These are phyloP conservation scores for Edolisoma coerulescens DNA, from an alignment of 2,113 vertebrate genomes.

Conservation along the genomic window DNA sequence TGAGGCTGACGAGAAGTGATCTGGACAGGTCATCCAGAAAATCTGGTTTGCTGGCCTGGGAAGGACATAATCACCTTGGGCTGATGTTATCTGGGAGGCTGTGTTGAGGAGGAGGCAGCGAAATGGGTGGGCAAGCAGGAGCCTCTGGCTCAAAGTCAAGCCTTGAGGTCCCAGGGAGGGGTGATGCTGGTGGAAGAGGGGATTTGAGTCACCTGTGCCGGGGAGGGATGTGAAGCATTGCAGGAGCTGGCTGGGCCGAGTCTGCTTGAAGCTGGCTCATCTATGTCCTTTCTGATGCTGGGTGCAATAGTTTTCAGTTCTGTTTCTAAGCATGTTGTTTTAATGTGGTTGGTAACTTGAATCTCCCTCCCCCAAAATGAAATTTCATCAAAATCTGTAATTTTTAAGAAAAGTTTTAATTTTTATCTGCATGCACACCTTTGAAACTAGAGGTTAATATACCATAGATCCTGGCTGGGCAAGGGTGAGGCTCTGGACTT, in stretches of 20 bases:
- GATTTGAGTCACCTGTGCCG: neutral
- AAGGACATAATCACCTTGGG: neutral
- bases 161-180: neutral
- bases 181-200: neutral
- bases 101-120: neutral
- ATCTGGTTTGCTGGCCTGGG: neutral
- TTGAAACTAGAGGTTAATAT: neutral
- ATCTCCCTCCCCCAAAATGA: neutral
- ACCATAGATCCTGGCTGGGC: accelerated
- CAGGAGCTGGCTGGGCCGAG: neutral
- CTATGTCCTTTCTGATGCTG: neutral
- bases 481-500: neutral
- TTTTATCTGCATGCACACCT: neutral
- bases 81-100: constrained; percentile 26
- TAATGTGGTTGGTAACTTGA: neutral
- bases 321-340: neutral
- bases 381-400: neutral
- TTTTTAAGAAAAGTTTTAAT: neutral
- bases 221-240: accelerated
- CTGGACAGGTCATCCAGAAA: constrained; percentile 49
- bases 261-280: neutral
- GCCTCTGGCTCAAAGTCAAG: neutral
- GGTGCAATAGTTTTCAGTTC: neutral
- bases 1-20: constrained; percentile 47
- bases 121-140: neutral